Evolutionary conservation across 2,797 vertebrate species (phyloP), one percentile per base, ranked within the genome.

Genomic region (Sylvia borin): DNA sequence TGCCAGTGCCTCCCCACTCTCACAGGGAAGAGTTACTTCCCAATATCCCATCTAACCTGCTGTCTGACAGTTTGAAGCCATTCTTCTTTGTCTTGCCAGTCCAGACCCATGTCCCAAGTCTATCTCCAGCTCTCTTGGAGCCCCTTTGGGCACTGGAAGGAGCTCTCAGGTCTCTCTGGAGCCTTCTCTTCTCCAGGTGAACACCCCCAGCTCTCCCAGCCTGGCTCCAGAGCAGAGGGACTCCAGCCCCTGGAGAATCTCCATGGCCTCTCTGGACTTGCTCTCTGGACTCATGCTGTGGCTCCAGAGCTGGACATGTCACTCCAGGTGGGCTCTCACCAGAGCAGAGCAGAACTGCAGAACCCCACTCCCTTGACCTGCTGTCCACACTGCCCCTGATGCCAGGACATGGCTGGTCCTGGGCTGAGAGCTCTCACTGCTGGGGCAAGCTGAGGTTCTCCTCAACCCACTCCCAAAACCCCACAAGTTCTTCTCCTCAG

Each of bases 1-100:
- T 84, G 40, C 40, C 66, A n/a, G 26, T 0, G 18, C 34, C 51
- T 84, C 3, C 0, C 1, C 5, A 42, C 1, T 5, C 5, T 54
- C 22, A 18, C 7, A 43, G 31, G 47, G 26, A 53, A 54, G 5
- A 42, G 32, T 27, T 25, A 10, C 45, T 66, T 25, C 34, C 22
- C 31, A 72, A 11, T 7, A 29, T 36, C 16, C 48, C 27, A 60
- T 8, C 31, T 29, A 36, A 32, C 6, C 34, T 78, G 22, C 14
- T 6, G 26, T 54, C 16, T 38, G 40, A 9, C 16, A n/a, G 13
- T 48, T 7, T 29, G 60, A 90, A 48, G 19, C 5, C 11, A 48
- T 42, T 84, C 19, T 21, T 11, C 34, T 47, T 42, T 66, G 22
- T 12, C 40, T 34, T 73, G 26, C 19, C 22, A 13, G 31, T 84